These are phyloP conservation scores for Paracanthobrama guichenoti DNA, from an alignment of 2,113 vertebrate species.

Conservation along the genomic window DNA sequence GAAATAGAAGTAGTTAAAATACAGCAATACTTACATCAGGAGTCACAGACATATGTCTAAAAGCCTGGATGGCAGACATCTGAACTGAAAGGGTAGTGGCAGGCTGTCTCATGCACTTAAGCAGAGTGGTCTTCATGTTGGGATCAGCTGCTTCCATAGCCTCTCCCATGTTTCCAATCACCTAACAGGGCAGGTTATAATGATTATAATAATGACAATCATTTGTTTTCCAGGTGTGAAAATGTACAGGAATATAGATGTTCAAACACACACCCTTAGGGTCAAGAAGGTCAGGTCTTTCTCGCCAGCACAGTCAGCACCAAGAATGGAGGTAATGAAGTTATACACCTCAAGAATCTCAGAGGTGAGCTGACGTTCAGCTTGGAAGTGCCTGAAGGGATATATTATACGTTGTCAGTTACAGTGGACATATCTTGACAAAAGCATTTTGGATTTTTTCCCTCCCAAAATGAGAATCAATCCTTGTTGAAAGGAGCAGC, in stretches of 20 bases:
- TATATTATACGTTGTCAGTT: background rate
- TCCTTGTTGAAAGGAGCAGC: too few species aligned
- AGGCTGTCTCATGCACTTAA: constrained; percentile 75
- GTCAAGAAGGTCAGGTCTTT: constrained; percentile 84
- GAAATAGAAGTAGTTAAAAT: background rate
- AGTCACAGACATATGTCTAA: constrained; percentile 81
- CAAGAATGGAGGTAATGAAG: constrained; percentile 81
- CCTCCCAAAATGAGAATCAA: too few species aligned
- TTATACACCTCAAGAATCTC: constrained; percentile 79
- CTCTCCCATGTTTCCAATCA: constrained; percentile 90
- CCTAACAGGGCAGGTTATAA: constrained; percentile 65
- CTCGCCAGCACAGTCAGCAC: constrained; percentile 79
- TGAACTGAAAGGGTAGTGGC: constrained; percentile 78
- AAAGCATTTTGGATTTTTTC: too few species aligned
- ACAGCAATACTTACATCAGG: constrained; percentile 76
- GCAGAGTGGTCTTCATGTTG: constrained; percentile 79
- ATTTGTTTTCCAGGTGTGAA: background rate
- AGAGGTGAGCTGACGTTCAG: constrained; percentile 66
- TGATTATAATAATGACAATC: background rate
- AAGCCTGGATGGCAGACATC: constrained; percentile 88
- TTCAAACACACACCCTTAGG: constrained; percentile 77
- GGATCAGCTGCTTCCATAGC: constrained; percentile 80
- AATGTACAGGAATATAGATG: background rate
- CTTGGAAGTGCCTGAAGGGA: constrained; percentile 74
- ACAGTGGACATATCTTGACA: background rate